Evolutionary conservation across 2,888 invertebrate species (phyloP).

Genomic region (Cerastis rubricosa): DNA sequence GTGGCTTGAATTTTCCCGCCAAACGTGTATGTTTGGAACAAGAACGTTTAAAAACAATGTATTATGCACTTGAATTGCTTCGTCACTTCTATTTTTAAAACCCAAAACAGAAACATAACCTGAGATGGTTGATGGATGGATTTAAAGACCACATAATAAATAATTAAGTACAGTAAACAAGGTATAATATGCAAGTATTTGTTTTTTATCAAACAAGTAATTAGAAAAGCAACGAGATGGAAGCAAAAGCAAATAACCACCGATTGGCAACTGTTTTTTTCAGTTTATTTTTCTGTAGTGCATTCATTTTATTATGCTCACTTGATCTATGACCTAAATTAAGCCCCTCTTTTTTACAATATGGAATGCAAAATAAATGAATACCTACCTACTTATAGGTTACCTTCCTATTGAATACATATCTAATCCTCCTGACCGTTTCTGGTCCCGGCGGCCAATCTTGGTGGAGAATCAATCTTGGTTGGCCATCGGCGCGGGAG

Average conservation of each 20-base stretch:
- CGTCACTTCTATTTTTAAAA: neutral
- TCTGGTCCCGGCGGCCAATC: too few species aligned
- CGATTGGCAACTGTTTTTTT: neutral
- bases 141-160: neutral
- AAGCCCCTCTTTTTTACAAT: too few species aligned
- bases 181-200: neutral
- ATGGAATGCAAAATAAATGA: too few species aligned
- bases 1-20: constrained; percentile 8
- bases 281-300: neutral
- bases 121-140: neutral
- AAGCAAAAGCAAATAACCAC: neutral
- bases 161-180: neutral
- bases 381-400: neutral
- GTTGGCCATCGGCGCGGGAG: too few species aligned
- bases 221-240: neutral
- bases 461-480: too few species aligned
- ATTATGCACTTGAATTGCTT: neutral
- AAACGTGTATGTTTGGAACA: neutral
- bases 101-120: neutral
- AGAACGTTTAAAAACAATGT: neutral
- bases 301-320: neutral
- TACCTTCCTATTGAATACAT: neutral
- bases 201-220: neutral
- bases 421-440: neutral
- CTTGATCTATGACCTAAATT: neutral